Evolutionary conservation across 2,888 invertebrate species (phyloP).

Genomic region (Arctia plantaginis): DNA sequence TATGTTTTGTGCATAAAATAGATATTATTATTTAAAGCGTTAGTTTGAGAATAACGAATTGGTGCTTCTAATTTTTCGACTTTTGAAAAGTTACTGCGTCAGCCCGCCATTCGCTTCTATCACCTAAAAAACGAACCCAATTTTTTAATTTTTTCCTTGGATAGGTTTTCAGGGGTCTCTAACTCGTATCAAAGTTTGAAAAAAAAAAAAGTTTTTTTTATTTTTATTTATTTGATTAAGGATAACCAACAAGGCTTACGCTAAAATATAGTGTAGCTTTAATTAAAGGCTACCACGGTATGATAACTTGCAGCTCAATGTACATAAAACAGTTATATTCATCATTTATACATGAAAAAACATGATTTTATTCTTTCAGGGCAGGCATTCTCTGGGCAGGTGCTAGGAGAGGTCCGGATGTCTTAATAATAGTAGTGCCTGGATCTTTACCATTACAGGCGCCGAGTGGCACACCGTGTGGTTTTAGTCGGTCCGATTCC

Average conservation of each 20-base stretch:
- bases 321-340: not conserved
- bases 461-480: too few relatives aligned
- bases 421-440: too few relatives aligned
- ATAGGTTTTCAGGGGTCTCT: conserved; percentile 1
- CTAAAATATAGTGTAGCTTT: too few relatives aligned
- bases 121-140: not conserved
- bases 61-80: conserved; percentile 9
- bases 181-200: not conserved
- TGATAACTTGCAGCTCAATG: not conserved
- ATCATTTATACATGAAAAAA: not conserved
- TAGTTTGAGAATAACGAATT: not conserved
- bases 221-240: too few relatives aligned
- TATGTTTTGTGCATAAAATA: not conserved
- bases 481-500: too few relatives aligned
- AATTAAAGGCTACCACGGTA: too few relatives aligned
- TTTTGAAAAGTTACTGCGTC: conserved; percentile 4
- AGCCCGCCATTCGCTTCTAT: conserved; percentile 8
- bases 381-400: too few relatives aligned
- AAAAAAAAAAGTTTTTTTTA: too few relatives aligned
- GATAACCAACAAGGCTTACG: too few relatives aligned
- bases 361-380: too few relatives aligned
- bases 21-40: not conserved
- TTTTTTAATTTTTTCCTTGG: not conserved
- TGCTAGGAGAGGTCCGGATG: too few relatives aligned
- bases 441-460: too few relatives aligned